These are phyloP conservation scores for Uria aalge DNA, from an alignment of 2,113 vertebrate genomes.

Conservation along the genomic window DNA sequence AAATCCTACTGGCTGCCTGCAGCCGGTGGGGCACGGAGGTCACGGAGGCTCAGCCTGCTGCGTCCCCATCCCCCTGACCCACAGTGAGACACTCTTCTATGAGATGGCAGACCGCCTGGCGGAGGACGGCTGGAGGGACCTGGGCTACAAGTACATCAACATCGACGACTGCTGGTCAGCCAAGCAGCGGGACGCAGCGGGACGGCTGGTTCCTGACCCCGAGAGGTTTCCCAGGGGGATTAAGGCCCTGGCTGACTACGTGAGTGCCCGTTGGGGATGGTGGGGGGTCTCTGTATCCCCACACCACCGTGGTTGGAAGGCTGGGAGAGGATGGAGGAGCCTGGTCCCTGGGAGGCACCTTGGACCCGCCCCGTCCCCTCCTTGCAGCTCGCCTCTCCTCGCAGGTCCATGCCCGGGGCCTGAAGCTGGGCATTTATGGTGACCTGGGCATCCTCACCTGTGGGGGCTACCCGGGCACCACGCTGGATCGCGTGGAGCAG, in stretches of 20 bases:
- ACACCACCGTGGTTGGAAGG: background rate
- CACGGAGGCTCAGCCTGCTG: background rate
- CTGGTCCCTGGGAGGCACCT: background rate
- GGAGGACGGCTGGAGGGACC: constrained; percentile 81
- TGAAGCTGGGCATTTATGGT: constrained; percentile 91
- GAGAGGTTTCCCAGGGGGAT: constrained; percentile 90
- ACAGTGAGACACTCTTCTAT: constrained; percentile 85
- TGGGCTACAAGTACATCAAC: constrained; percentile 85
- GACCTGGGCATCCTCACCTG: constrained; percentile 90
- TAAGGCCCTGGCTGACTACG: constrained; percentile 82
- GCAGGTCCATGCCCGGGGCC: constrained; percentile 83
- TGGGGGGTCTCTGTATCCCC: background rate
- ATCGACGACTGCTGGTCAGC: constrained; percentile 95
- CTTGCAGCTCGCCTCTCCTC: background rate
- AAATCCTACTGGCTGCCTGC: background rate
- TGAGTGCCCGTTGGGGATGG: constrained; percentile 30
- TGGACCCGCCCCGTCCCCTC: fast-evolving
- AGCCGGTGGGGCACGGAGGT: background rate
- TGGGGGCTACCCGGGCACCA: constrained; percentile 86
- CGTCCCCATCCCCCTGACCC: background rate
- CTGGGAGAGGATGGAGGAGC: background rate
- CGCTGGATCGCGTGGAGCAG: constrained; percentile 75
- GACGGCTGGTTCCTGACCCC: constrained; percentile 81
- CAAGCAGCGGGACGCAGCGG: constrained; percentile 73
- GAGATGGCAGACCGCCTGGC: constrained; percentile 90